Evolutionary conservation across 1,140 invertebrate species (phyloP), one percentile per base, ranked within the genome.

Genomic region (Rhopalosiphum padi): DNA sequence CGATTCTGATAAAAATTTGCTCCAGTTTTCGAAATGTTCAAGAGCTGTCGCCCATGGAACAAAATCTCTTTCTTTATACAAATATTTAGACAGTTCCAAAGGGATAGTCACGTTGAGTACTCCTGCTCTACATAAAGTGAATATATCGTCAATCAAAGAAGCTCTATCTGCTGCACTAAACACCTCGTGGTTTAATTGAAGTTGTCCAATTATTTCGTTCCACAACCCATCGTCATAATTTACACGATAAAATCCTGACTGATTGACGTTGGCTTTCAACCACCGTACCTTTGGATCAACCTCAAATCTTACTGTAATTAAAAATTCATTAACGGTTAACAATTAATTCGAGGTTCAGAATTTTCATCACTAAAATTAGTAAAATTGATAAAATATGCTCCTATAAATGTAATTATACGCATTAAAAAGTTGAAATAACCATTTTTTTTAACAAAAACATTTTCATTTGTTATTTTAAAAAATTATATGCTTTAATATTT

Each of bases 231-330:
- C 96, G 53, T 98, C 97, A 95, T 99, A 99, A 93, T 97, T 97
- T 0, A 98, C 98, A 43, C 98, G 96, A 95, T 98, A 99, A 94
- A 98, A 98, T 3, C 98, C 98, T 35, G 96, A 97, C 95, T 98
- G 97, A 94, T 98, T 97, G n/a, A 97, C 96, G 95, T 99, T 99
- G 46, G 97, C 97, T 95, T 98, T 98, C 85, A 98, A 96, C 97
- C 98, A 98, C 83, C 97, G 96, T 0, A 97, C 96, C 83, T 96
- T 96, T 77, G 95, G 95, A 68, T 96, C 95, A 30, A 97, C 95
- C 94, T 97, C 96, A 94, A 97, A 97, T 85, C 96, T 96, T 6
- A 96, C 97, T 97, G 94, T 93, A 95, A 95, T 41, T 41, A 60
- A 60, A 41, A 60, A 60, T 25, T 4, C 3, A 55, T 43, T 41